These are phyloP conservation scores for Ophion costatus DNA, from an alignment of 2,888 invertebrate genomes.

Conservation along the genomic window DNA sequence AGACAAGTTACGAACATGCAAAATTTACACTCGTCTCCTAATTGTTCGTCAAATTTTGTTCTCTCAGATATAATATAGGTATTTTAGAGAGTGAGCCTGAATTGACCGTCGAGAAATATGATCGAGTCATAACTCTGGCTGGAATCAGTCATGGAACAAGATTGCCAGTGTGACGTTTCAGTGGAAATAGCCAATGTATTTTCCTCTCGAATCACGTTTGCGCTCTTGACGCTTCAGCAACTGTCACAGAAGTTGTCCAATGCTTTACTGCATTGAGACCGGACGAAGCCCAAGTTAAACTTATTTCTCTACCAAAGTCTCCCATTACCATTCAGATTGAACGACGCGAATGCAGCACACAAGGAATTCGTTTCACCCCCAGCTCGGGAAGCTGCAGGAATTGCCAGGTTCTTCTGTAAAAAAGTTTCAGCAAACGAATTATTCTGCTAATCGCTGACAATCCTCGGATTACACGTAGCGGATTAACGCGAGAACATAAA, in stretches of 20 bases:
- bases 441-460: slow-evolving; percentile 68
- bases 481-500: slow-evolving; percentile 47
- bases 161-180: background rate
- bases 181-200: background rate
- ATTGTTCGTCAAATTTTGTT: too few species aligned
- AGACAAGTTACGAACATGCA: too few species aligned
- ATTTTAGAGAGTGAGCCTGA: background rate
- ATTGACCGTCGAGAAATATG: background rate
- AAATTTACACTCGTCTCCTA: too few species aligned
- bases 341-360: background rate
- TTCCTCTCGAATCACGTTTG: background rate
- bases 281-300: background rate
- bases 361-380: background rate
- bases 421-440: slow-evolving; percentile 56
- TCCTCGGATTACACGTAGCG: slow-evolving; percentile 60
- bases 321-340: background rate
- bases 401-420: background rate
- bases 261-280: background rate
- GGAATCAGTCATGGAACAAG: background rate
- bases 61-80: background rate
- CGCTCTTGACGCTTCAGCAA: slow-evolving; percentile 8
- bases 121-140: background rate
- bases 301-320: background rate
- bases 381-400: background rate
- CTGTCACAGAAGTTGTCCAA: background rate